Evolutionary conservation across 2,113 vertebrate species (phyloP).

Genomic region (Sturnus vulgaris): DNA sequence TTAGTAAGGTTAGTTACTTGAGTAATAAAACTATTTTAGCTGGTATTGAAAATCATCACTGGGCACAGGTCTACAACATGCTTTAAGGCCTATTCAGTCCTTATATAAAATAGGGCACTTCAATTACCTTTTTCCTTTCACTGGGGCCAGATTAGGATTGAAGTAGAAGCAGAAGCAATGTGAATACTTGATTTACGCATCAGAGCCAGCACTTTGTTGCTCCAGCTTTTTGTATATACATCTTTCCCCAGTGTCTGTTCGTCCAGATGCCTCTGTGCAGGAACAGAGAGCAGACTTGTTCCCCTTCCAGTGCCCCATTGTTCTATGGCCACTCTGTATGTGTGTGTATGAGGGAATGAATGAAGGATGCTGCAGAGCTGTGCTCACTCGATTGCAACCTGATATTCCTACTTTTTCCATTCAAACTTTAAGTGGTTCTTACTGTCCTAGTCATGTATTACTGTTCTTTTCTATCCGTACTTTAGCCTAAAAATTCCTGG

Average conservation of each 20-base stretch:
- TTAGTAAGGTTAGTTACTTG: neutral
- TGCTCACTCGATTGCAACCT: accelerated
- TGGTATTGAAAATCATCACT: neutral
- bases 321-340: neutral
- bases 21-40: neutral
- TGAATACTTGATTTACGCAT: neutral
- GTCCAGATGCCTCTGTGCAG: neutral
- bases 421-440: neutral
- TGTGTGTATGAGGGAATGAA: neutral
- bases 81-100: neutral
- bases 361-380: neutral
- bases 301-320: neutral
- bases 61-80: neutral
- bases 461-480: neutral
- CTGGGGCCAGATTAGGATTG: neutral
- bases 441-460: neutral
- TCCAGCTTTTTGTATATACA: neutral
- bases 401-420: neutral
- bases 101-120: neutral
- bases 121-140: neutral
- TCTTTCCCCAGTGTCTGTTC: neutral
- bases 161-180: neutral
- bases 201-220: neutral
- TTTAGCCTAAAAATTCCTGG: neutral
- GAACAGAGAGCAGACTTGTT: neutral